Evolutionary conservation across 2,113 vertebrate genomes (phyloP).

Genomic region (Megaptera novaeangliae): DNA sequence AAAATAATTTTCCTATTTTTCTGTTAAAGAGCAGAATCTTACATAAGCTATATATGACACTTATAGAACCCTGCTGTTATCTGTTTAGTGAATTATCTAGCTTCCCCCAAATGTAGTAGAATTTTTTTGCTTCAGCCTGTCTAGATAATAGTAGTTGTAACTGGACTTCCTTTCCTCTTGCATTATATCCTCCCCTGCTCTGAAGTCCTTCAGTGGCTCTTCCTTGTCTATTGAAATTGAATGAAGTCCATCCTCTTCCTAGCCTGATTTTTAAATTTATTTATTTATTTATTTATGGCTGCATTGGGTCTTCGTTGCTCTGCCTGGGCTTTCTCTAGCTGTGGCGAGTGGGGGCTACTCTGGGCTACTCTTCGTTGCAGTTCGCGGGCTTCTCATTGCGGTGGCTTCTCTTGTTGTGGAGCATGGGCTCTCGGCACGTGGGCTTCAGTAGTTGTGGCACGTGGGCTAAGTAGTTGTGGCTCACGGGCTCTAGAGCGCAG

Average conservation of each 20-base stretch:
- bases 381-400: no score
- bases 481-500: no score
- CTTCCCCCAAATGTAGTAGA: not conserved
- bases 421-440: no score
- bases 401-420: no score
- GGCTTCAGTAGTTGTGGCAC: no score
- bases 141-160: not conserved
- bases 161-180: not conserved
- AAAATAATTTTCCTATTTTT: slow-evolving; percentile 38
- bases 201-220: not conserved
- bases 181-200: not conserved
- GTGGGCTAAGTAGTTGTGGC: no score
- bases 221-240: not conserved
- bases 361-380: no score
- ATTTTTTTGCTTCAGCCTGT: not conserved
- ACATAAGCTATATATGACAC: not conserved
- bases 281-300: no score
- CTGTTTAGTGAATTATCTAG: slow-evolving; percentile 28
- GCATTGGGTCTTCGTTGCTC: no score
- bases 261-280: not conserved
- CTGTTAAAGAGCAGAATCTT: slow-evolving; percentile 24
- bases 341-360: no score
- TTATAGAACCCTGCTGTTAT: slow-evolving; percentile 5
- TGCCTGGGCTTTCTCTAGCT: no score
- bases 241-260: not conserved